Base-by-base conservation (phyloP, 2,113 vertebrate genomes). In the Chaetorhynchus papuensis region DNA sequence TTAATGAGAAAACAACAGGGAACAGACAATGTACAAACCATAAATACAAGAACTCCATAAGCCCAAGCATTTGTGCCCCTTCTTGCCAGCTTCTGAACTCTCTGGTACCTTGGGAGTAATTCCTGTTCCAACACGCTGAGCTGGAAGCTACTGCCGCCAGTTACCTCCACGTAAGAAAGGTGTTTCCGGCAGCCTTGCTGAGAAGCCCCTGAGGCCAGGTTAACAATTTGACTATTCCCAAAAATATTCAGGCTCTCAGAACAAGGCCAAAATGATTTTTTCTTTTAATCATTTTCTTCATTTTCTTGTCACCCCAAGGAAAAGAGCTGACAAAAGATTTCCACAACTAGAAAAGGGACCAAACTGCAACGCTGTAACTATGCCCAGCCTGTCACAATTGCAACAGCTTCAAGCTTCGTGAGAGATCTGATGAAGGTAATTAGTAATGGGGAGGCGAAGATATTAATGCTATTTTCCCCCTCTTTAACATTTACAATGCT, bases 1-100 rank as follows among this genome's bases (percentile, higher is more conserved):
- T 80, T 94, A 94, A 97, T 94, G 91, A 95, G 83, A 97, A 97
- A 95, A 84, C 96, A 94, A 76, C 94, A 78, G 93, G 95, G 81
- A 94, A 89, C 1, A 2, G 72, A 60, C 53, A 81, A 57, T 0
- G 0, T n/a, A 78, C 41, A 56, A 71, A 68, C 52, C 6, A 1
- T 39, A 92, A 94, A 90, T 57, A 90, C 15, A 74, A 72, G n/a
- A 75, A 56, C 41, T 94, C 37, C 49, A 37, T 49, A 82, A 87
- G 37, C 57, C 49, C 26, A 41, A 84, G 65, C 74, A 82, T 87
- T 94, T 96, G 80, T 61, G 49, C 74, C 52, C 81, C 49, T 87
- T 96, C 94, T 80, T 96, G 89, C 28, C 87, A 94, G 74, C 37
- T 56, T 89, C 81, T 82, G 72, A 77, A 74, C 44, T 79, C 60